phyloP scores from a whole-genome alignment of 2,113 vertebrate genomes.

The Cromileptes altivelis region DNA sequence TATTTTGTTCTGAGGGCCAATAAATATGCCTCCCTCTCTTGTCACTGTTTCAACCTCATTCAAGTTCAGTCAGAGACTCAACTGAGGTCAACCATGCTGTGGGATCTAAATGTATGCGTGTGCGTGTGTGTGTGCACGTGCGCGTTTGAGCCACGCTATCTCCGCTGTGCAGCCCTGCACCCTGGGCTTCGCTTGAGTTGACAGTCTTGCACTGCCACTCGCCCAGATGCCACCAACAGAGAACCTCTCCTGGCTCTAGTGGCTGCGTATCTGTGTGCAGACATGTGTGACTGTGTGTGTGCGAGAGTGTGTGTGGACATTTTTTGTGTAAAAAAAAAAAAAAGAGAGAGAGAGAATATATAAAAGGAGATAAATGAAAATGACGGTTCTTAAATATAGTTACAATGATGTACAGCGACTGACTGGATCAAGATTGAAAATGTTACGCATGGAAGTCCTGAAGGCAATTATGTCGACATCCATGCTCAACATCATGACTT shows the following conservation, averaged over 20 bases:
- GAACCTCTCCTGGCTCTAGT: conserved; percentile 16
- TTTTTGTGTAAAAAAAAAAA: neutral
- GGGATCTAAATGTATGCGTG: conserved; percentile 11
- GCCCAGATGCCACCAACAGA: conserved; percentile 35
- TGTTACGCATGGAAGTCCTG: neutral
- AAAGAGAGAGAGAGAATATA: too few relatives aligned
- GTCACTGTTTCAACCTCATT: conserved; percentile 20
- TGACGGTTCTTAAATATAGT: neutral
- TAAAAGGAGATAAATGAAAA: neutral
- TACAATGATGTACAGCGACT: neutral
- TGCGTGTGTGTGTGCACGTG: neutral
- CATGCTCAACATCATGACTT: neutral
- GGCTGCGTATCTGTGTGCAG: neutral
- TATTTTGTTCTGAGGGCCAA: neutral
- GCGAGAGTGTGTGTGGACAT: neutral
- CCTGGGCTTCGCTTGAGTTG: conserved; percentile 44
- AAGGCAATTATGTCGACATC: neutral
- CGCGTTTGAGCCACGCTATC: conserved; percentile 52
- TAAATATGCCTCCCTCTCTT: neutral
- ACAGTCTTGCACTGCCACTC: conserved; percentile 43
- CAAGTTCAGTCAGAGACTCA: conserved; percentile 31
- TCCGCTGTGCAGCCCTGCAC: conserved; percentile 66
- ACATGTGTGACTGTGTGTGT: neutral
- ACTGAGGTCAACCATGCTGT: conserved; percentile 32
- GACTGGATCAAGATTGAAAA: neutral